These are phyloP conservation scores for Pantala flavescens DNA, from an alignment of 1,140 invertebrate species.

Conservation along the genomic window DNA sequence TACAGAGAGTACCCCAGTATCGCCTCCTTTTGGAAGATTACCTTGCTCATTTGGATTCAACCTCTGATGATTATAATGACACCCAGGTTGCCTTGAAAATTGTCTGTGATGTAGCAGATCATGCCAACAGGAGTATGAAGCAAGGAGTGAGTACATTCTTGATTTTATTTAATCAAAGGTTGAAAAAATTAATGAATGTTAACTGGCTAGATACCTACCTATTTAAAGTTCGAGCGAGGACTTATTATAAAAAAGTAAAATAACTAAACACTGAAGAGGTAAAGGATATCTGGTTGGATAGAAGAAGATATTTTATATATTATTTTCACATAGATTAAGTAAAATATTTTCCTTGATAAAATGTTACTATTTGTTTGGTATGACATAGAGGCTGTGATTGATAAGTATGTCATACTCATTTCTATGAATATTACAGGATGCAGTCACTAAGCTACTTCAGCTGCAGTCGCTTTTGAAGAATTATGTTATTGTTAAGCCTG, in stretches of 20 bases:
- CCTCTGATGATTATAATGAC: conserved; percentile 53
- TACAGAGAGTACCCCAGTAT: conserved; percentile 62
- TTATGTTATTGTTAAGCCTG: conserved; percentile 57
- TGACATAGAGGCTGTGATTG: too few relatives aligned
- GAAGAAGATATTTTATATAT: too few relatives aligned
- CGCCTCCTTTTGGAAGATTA: conserved; percentile 57
- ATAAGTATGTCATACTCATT: too few relatives aligned
- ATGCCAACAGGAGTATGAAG: conserved; percentile 62
- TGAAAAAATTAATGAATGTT: too few relatives aligned
- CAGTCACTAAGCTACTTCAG: conserved; percentile 44
- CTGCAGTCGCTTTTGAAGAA: conserved; percentile 46
- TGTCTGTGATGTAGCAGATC: conserved; percentile 61
- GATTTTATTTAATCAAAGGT: too few relatives aligned
- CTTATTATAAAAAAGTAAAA: conserved; percentile 12
- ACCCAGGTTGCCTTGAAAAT: conserved; percentile 53
- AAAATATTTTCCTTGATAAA: too few relatives aligned
- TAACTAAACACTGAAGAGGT: too few relatives aligned
- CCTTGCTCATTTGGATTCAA: conserved; percentile 44
- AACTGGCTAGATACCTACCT: too few relatives aligned
- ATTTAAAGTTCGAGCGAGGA: neutral
- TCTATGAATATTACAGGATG: conserved; percentile 35
- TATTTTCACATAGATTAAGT: too few relatives aligned
- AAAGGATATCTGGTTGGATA: conserved; percentile 18
- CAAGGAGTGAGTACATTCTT: conserved; percentile 39
- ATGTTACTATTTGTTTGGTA: too few relatives aligned